phyloP scores from a whole-genome alignment of 2,888 invertebrate species.

The Didymodactylos carnosus region DNA sequence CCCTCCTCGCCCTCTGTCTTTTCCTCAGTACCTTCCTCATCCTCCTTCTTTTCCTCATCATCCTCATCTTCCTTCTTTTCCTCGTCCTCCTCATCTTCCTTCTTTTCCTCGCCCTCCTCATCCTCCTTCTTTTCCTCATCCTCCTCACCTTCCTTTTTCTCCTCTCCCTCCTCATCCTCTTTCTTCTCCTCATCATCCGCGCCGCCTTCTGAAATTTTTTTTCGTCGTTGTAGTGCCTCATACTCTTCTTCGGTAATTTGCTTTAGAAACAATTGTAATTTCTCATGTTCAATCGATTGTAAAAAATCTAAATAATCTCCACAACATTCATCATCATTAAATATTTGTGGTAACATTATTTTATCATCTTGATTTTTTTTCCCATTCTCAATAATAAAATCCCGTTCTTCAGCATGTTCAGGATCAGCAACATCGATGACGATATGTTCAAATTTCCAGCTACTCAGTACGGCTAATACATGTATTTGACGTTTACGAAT shows the following conservation, averaged over 20 bases:
- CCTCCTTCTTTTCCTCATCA: background rate
- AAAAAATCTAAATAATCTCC: background rate
- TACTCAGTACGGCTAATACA: background rate
- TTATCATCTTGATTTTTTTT: background rate
- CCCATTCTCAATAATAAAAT: background rate
- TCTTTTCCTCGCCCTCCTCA: background rate
- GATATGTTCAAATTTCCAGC: background rate
- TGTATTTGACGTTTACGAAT: background rate
- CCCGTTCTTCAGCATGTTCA: background rate
- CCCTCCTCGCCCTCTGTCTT: background rate
- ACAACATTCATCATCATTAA: background rate
- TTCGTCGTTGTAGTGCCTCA: background rate
- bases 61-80: background rate
- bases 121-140: background rate
- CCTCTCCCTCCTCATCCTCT: background rate
- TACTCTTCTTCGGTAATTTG: background rate
- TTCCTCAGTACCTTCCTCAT: background rate
- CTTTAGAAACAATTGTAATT: background rate
- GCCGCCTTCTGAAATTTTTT: background rate
- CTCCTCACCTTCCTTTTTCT: background rate
- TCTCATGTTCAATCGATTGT: background rate
- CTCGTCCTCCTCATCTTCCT: background rate
- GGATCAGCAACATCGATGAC: background rate
- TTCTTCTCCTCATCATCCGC: background rate
- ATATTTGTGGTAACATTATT: background rate